These are phyloP conservation scores for Nannoperca obscura DNA, from an alignment of 2,797 vertebrate genomes.

Conservation along the genomic window DNA sequence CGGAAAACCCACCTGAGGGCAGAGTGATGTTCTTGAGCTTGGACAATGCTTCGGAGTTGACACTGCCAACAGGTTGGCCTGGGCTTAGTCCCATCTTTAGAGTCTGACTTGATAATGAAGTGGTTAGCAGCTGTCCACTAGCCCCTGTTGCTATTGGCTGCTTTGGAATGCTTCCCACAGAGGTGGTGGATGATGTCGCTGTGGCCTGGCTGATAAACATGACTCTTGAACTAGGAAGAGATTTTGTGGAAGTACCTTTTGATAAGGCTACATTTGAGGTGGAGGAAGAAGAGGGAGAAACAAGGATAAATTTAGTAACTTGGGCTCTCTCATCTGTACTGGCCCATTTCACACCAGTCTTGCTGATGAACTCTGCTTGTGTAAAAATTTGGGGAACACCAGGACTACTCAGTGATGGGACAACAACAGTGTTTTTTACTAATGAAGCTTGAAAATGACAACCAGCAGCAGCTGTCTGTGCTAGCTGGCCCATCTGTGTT, in stretches of 20 bases:
- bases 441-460: slow-evolving; percentile 75
- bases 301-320: slow-evolving; percentile 89
- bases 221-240: slow-evolving; percentile 85
- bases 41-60: slow-evolving; percentile 76
- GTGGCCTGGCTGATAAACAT: slow-evolving; percentile 81
- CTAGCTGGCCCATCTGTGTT: slow-evolving; percentile 60
- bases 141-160: slow-evolving; percentile 48
- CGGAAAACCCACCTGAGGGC: slow-evolving; percentile 70
- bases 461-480: slow-evolving; percentile 68
- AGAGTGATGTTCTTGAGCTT: slow-evolving; percentile 84
- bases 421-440: slow-evolving; percentile 69
- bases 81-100: slow-evolving; percentile 88
- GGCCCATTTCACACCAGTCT: slow-evolving; percentile 67
- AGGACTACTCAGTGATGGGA: slow-evolving; percentile 62
- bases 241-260: slow-evolving; percentile 75
- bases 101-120: slow-evolving; percentile 87
- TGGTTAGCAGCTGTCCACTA: slow-evolving; percentile 62
- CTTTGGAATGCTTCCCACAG: slow-evolving; percentile 84
- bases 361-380: slow-evolving; percentile 70
- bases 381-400: slow-evolving; percentile 59
- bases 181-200: slow-evolving; percentile 56
- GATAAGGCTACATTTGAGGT: slow-evolving; percentile 73
- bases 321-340: slow-evolving; percentile 80
- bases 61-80: slow-evolving; percentile 84
- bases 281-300: slow-evolving; percentile 82